A percentile compares a stretch with the other conserved stretches of the same genome.
Conservation (phyloP, 2,113 vertebrate species). For the Sturnira hondurensis region DNA sequence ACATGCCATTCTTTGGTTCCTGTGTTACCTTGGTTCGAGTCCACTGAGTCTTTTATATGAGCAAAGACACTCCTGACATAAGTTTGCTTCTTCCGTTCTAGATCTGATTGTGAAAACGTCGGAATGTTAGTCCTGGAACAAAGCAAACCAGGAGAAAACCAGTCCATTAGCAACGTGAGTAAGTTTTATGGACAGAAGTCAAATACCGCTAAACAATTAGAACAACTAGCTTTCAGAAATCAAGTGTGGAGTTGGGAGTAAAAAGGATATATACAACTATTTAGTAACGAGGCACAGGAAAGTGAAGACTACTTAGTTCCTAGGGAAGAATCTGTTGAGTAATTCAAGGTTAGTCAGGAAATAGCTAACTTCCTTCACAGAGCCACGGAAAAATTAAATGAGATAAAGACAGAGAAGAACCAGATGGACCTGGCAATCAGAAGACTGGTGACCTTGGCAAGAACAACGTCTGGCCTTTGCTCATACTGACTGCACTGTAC, state of each 20-base stretch:
- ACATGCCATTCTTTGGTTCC: background rate
- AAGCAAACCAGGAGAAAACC: constrained; percentile 51
- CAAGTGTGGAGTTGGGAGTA: background rate
- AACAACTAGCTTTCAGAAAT: constrained; percentile 43
- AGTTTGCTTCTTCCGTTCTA: constrained; percentile 65
- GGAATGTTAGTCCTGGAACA: constrained; percentile 60
- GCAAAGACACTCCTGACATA: constrained; percentile 49
- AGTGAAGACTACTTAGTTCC: background rate
- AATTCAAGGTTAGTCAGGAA: constrained; percentile 20
- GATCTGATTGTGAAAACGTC: constrained; percentile 51
- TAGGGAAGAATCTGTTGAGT: background rate
- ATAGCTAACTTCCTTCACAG: constrained; percentile 9
- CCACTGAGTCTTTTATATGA: constrained; percentile 35
- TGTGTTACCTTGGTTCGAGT: constrained; percentile 70
- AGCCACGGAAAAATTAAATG: background rate
- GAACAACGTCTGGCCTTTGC: background rate
- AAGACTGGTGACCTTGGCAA: background rate
- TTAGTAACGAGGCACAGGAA: background rate
- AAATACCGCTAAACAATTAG: background rate
- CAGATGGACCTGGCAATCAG: background rate
- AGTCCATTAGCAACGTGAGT: background rate
- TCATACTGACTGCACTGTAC: background rate
- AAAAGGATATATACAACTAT: background rate
- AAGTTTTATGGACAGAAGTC: background rate
- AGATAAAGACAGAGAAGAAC: constrained; percentile 4